Percentiles rank a stretch among this genome's conserved stretches.
Evolutionary conservation across 2,113 vertebrate species (phyloP).

Genomic region (Sinosuthora webbiana): DNA sequence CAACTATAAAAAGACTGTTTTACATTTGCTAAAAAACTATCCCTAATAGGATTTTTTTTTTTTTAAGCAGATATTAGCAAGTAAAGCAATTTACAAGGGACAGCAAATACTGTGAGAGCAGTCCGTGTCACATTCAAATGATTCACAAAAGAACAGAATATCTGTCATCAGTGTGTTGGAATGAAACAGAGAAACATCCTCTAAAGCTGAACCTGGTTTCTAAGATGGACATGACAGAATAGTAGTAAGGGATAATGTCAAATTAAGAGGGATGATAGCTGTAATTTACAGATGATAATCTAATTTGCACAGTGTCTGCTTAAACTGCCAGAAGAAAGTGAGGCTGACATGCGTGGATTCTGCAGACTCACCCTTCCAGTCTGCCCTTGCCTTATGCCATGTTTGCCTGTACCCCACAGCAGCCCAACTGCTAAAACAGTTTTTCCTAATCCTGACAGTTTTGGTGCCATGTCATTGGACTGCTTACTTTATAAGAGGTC

Average conservation of each 20-base stretch:
- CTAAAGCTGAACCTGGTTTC: not conserved
- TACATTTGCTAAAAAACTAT: not conserved
- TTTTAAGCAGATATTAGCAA: not conserved
- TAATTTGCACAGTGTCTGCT: not conserved
- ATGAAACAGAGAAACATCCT: not conserved
- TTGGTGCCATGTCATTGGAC: not conserved
- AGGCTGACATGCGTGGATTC: not conserved
- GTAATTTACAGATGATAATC: not conserved
- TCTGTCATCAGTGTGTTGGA: not conserved
- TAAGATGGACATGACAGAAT: not conserved
- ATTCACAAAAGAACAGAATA: not conserved
- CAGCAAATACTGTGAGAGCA: not conserved
- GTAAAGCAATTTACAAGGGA: not conserved
- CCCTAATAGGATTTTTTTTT: not conserved
- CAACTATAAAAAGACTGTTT: not conserved
- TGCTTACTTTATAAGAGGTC: not conserved
- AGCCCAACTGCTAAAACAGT: not conserved
- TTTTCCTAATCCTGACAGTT: not conserved
- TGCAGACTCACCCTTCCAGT: not conserved
- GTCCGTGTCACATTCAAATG: not conserved
- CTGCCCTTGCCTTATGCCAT: accelerated
- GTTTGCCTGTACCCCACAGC: not conserved
- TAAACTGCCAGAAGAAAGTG: not conserved
- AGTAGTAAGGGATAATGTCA: not conserved
- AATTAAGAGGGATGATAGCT: not conserved